A percentile compares a stretch with the other conserved stretches of the same genome.
phyloP scores from a whole-genome alignment of 2,888 invertebrate genomes.

The Lepetodrilus schrolli region DNA sequence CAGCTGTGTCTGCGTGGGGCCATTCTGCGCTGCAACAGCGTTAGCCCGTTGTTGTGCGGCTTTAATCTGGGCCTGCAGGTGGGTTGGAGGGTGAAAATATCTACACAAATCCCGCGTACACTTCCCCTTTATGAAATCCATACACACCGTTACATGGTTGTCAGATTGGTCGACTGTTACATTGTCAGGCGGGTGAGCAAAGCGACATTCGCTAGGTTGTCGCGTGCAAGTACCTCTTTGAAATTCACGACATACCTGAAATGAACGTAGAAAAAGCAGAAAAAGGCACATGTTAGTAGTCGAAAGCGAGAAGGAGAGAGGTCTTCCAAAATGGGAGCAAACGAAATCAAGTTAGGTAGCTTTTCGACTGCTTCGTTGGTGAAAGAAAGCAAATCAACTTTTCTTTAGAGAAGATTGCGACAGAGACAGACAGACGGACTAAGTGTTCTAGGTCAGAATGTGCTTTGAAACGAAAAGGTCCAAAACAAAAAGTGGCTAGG shows the following conservation, averaged over 20 bases:
- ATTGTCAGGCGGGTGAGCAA: conserved; percentile 96
- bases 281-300: conserved; percentile 32
- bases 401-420: neutral
- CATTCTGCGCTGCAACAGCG: conserved; percentile 69
- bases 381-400: conserved; percentile 20
- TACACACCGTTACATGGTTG: conserved; percentile 99
- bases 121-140: conserved; percentile 90
- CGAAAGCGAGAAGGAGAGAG: conserved; percentile 4
- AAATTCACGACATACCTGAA: conserved; percentile 91
- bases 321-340: neutral
- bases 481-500: neutral
- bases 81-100: conserved; percentile 99
- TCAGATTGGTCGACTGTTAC: conserved; percentile 93
- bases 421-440: too few relatives aligned
- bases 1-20: conserved; percentile 65
- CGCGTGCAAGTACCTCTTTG: conserved; percentile 98
- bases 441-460: conserved; percentile 11
- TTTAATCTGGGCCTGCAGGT: conserved; percentile 84
- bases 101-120: conserved; percentile 99
- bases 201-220: conserved; percentile 97
- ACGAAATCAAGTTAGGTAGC: conserved; percentile 10
- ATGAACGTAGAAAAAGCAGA: conserved; percentile 41
- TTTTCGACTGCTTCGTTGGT: neutral
- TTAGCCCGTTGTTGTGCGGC: conserved; percentile 82
- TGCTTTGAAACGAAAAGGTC: conserved; percentile 9